A percentile compares a stretch with the other conserved stretches of the same genome.
Conservation (phyloP, 1,140 invertebrate genomes). For the Cardiocondyla obscurior region DNA sequence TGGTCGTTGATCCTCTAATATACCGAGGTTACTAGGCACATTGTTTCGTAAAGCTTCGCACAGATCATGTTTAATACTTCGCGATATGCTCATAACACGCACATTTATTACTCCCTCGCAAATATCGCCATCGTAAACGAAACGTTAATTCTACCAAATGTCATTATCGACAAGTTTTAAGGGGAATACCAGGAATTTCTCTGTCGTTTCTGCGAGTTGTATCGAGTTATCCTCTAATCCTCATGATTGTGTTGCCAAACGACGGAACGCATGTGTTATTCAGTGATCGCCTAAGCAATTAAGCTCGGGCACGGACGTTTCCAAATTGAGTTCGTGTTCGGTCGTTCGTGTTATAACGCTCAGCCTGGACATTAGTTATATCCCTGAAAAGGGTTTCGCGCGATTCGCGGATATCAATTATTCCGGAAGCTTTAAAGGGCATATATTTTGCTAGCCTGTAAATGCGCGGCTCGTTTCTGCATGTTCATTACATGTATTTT, state of each 20-base stretch:
- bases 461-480: slow-evolving; percentile 18
- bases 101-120: not conserved
- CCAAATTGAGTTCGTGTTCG: slow-evolving; percentile 55
- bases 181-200: slow-evolving; percentile 30
- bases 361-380: slow-evolving; percentile 54
- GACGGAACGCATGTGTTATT: slow-evolving; percentile 67
- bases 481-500: slow-evolving; percentile 5
- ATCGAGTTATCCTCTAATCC: slow-evolving; percentile 41
- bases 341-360: slow-evolving; percentile 55
- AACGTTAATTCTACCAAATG: slow-evolving; percentile 23
- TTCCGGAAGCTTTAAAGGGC: slow-evolving; percentile 32
- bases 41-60: slow-evolving; percentile 23
- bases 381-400: slow-evolving; percentile 37
- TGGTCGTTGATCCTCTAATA: slow-evolving; percentile 38
- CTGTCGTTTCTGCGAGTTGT: slow-evolving; percentile 13
- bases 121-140: slow-evolving; percentile 8
- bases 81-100: slow-evolving; percentile 5
- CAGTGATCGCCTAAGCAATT: slow-evolving; percentile 68
- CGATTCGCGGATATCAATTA: slow-evolving; percentile 52
- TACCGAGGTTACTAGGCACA: slow-evolving; percentile 16
- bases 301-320: slow-evolving; percentile 55
- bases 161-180: slow-evolving; percentile 43
- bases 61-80: slow-evolving; percentile 26
- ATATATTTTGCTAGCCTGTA: slow-evolving; percentile 35
- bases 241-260: slow-evolving; percentile 52